Evolutionary conservation across 2,888 invertebrate genomes (phyloP).

Genomic region (Athalia circularis): DNA sequence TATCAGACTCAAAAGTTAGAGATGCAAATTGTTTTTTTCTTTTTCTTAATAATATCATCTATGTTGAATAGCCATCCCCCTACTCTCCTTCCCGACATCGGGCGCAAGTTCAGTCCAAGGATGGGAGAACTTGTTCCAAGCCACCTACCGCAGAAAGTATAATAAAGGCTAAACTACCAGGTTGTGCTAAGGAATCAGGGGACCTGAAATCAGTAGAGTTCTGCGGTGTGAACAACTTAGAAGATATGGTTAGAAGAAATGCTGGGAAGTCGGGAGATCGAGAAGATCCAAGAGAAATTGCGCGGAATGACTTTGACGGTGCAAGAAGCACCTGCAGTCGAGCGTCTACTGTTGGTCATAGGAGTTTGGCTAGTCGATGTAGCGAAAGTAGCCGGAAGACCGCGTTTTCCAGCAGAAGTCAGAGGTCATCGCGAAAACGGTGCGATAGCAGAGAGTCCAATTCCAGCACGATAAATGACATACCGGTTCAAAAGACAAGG

Average conservation of each 20-base stretch:
- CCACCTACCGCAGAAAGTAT: background rate
- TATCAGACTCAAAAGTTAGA: conserved; percentile 9
- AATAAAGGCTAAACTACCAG: background rate
- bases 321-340: conserved; percentile 35
- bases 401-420: background rate
- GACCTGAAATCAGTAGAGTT: background rate
- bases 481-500: conserved; percentile 1
- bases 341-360: conserved; percentile 5
- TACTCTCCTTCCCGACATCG: background rate
- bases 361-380: conserved; percentile 5
- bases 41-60: background rate
- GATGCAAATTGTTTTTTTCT: background rate
- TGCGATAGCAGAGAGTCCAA: conserved; percentile 36
- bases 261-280: background rate
- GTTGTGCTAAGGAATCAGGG: conserved; percentile 7
- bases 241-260: background rate
- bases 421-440: background rate
- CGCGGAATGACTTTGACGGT: conserved; percentile 1
- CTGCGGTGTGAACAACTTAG: background rate
- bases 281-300: background rate
- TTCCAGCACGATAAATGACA: conserved; percentile 33
- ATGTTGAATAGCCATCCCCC: conserved; percentile 1
- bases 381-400: conserved; percentile 17
- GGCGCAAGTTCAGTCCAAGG: background rate
- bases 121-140: background rate